Conservation (phyloP, 1,140 invertebrate genomes). For the Cherax destructor region DNA sequence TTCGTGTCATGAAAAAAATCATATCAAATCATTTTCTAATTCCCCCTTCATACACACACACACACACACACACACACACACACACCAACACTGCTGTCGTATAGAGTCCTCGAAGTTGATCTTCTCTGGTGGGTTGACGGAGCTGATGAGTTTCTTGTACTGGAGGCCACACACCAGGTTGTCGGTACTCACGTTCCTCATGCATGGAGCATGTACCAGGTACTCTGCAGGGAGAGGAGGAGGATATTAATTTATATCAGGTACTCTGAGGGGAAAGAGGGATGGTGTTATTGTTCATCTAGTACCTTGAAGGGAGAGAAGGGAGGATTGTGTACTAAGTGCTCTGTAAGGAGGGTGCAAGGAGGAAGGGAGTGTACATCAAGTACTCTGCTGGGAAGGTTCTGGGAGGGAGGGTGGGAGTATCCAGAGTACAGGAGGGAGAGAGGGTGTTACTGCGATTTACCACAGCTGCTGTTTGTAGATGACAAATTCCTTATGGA, state of each 20-base stretch:
- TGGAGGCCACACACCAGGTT: slow-evolving; percentile 51
- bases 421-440: too few species aligned
- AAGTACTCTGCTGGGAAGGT: too few species aligned
- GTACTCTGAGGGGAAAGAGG: not conserved
- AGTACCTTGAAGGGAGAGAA: not conserved
- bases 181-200: slow-evolving; percentile 60
- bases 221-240: slow-evolving; percentile 16
- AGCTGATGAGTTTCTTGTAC: slow-evolving; percentile 54
- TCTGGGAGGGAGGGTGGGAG: too few species aligned
- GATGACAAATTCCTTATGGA: too few species aligned
- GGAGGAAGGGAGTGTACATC: too few species aligned
- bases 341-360: too few species aligned
- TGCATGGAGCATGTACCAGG: slow-evolving; percentile 41
- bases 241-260: not conserved
- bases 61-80: not conserved
- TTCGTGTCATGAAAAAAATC: too few species aligned
- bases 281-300: not conserved
- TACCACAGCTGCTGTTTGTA: too few species aligned
- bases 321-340: not conserved
- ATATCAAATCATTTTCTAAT: too few species aligned
- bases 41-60: not conserved
- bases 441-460: too few species aligned
- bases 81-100: slow-evolving; percentile 57
- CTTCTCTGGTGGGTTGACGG: slow-evolving; percentile 53
- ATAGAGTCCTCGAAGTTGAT: slow-evolving; percentile 56